Base-by-base conservation (phyloP, 2,113 vertebrate species). In the Sorex araneus region DNA sequence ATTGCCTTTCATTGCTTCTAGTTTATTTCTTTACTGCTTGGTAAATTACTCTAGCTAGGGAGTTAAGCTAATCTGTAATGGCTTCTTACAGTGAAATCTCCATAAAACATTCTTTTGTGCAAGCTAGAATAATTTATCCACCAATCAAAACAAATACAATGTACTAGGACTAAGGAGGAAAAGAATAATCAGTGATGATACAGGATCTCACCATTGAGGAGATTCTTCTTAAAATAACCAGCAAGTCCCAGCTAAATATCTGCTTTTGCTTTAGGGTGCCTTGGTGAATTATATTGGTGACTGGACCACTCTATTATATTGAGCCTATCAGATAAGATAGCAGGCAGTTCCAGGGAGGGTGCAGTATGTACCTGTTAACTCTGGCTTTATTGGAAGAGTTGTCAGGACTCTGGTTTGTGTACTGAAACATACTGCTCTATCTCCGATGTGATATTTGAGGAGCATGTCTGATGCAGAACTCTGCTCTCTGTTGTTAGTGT, bases 81-180 rank as follows among this genome's bases (percentile, higher is more conserved):
- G 19, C 7, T 47, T 87, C 34, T 10, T 81, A 13, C 2, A 71
- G 15, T 66, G 45, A 19, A 28, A 30, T 18, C 19, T 64, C 11
- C 50, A 15, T 36, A 36, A 75, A 89, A 34, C 34, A 8, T 47
- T 90, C 13, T 50, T 87, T 92, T 92, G 40, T 71, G 40, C 78
- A 66, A 27, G 71, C 80, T 73, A 71, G 34, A 66, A 57, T 25
- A 47, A 8, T 70, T 12, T 12, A 36, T 76, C 87, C 3, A 63
- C 32, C 76, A 2, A 63, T 57, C 74, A 12, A 78, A 50, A 67
- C 5, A 64, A 2, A 75, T 30, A 28, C 32, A 60, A 18, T 45
- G 9, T 79, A 16, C 43, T 73, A 30, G 21, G 27, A 71, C 43
- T 15, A 63, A 34, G 36, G 28, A 32, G 23, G 34, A 34, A 23